Base-by-base conservation (phyloP, 2,888 invertebrate genomes). In the Callyntrura guangdongensis region DNA sequence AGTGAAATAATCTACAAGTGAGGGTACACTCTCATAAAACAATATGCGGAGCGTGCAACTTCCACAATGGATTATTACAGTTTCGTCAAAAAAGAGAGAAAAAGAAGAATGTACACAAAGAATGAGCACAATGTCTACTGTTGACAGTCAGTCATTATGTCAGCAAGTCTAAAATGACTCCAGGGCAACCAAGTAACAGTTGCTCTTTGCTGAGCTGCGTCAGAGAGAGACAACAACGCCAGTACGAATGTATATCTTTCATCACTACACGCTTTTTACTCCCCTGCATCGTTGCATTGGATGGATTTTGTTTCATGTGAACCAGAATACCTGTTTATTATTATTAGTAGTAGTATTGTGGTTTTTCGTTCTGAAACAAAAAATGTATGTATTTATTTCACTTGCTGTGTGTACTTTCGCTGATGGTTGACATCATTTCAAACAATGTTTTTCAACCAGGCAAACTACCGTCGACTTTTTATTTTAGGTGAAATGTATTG, bases 91-190 rank as follows among this genome's bases (percentile, higher is more conserved):
- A 69, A 69, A 36, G n/a, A n/a, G 36, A 69, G 36, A 14, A 64
- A 22, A 1, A 9, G 12, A 25, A 22, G 14, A 69, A n/a, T n/a
- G n/a, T 14, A n/a, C 36, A 69, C 67, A 69, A 69, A 69, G n/a
- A 36, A 77, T 53, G 49, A 53, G 25, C 12, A 27, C n/a, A 14
- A 22, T 25, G 25, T 56, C 9, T 25, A 79, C 61, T 20, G 36
- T 59, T 59, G 49, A 86, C 72, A 86, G 74, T 74, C 86, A 86
- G 86, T 86, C 86, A 86, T 86, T 86, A 56, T 84, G 84, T 86
- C 86, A 86, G 74, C 86, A 45, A 64, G 74, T 45, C 74, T 45
- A 25, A 59, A 86, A 74, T 86, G 56, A 59, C 86, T 86, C 53
- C 25, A 86, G 86, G 74, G 36, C 56, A 86, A 61, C 20, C 59